Evolutionary conservation across 2,797 vertebrate species (phyloP).

Genomic region (Sebastes iracundus): DNA sequence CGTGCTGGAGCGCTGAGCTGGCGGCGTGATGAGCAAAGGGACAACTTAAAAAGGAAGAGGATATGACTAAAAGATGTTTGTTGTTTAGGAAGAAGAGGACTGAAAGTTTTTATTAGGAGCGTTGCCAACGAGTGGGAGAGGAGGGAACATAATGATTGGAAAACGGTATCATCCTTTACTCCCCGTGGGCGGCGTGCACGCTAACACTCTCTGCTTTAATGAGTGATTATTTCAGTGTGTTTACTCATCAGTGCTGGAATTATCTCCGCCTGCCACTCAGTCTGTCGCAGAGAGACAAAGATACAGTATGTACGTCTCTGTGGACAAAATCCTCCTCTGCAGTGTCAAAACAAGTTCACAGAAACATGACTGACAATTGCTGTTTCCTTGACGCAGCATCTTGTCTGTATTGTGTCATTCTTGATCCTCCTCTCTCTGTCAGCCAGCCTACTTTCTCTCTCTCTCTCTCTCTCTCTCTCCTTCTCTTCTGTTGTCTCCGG

Average conservation of each 20-base stretch:
- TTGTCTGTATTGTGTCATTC: slow-evolving; percentile 13
- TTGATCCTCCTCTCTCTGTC: slow-evolving; percentile 18
- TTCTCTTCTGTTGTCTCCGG: slow-evolving; percentile 42
- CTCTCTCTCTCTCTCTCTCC: background rate
- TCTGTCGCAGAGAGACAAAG: slow-evolving; percentile 23
- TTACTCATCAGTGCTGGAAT: slow-evolving; percentile 50
- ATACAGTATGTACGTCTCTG: background rate
- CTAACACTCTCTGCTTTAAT: slow-evolving; percentile 40
- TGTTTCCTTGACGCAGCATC: slow-evolving; percentile 22
- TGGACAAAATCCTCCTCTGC: slow-evolving; percentile 22
- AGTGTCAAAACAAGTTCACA: slow-evolving; percentile 41
- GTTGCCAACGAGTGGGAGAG: slow-evolving; percentile 47
- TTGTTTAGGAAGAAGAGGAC: slow-evolving; percentile 19
- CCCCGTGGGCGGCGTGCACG: slow-evolving; percentile 28
- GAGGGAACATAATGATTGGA: slow-evolving; percentile 47
- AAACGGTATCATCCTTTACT: slow-evolving; percentile 48
- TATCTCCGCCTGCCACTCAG: slow-evolving; percentile 38
- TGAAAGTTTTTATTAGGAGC: slow-evolving; percentile 32
- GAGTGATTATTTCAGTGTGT: slow-evolving; percentile 38
- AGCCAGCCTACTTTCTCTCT: background rate
- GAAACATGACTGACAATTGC: slow-evolving; percentile 32
- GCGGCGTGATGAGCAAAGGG: background rate
- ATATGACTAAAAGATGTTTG: slow-evolving; percentile 1
- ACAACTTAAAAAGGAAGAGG: background rate
- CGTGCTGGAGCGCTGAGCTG: slow-evolving; percentile 18